A percentile compares a stretch with the other conserved stretches of the same genome.
These are phyloP conservation scores for Melanargia galathea DNA, from an alignment of 2,888 invertebrate species.

Conservation along the genomic window DNA sequence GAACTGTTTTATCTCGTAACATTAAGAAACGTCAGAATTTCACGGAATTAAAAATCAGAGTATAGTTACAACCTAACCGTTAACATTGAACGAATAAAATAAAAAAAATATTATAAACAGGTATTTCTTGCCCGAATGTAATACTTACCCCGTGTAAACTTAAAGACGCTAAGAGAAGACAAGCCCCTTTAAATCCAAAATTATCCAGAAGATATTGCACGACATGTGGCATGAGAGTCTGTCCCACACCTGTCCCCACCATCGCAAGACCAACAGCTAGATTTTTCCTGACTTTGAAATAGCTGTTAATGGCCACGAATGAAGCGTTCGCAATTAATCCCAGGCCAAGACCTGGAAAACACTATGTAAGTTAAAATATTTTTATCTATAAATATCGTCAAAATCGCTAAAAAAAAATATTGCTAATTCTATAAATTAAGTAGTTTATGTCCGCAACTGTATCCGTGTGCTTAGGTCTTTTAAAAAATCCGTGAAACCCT, in stretches of 20 bases:
- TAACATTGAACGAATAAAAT: too few species aligned
- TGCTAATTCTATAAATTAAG: too few species aligned
- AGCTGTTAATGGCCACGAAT: conserved; percentile 87
- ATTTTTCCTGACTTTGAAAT: conserved; percentile 85
- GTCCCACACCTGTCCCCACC: conserved; percentile 89
- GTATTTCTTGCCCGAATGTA: too few species aligned
- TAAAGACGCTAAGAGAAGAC: conserved; percentile 83
- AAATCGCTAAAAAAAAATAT: not conserved
- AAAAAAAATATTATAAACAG: too few species aligned
- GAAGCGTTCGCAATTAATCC: conserved; percentile 87
- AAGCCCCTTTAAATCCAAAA: conserved; percentile 85
- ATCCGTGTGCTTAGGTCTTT: too few species aligned
- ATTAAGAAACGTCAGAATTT: too few species aligned
- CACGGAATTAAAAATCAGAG: too few species aligned
- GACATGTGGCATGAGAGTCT: conserved; percentile 88
- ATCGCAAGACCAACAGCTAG: conserved; percentile 89
- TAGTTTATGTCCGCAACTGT: too few species aligned
- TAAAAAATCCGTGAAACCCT: too few species aligned
- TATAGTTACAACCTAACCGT: too few species aligned
- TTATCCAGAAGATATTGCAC: conserved; percentile 84
- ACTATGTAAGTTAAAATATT: conserved; percentile 19
- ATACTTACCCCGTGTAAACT: conserved; percentile 86
- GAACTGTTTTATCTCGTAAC: too few species aligned
- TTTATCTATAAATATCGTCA: not conserved
- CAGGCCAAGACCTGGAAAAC: conserved; percentile 83